These are phyloP conservation scores for Gallirallus australis DNA, from an alignment of 2,797 vertebrate species.

Conservation along the genomic window DNA sequence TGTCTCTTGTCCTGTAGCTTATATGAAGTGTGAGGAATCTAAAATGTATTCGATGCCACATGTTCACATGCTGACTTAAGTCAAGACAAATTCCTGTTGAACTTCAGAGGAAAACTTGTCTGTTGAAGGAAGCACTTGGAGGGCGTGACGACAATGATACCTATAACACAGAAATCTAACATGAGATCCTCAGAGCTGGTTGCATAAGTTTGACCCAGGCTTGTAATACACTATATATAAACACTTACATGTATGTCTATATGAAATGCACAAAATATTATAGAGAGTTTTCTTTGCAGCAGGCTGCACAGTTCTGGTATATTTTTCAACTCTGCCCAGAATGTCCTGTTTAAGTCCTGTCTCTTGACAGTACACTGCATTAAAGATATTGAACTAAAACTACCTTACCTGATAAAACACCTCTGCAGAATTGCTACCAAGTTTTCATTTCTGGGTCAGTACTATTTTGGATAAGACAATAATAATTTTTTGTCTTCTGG, in stretches of 20 bases:
- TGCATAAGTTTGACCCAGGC: not conserved
- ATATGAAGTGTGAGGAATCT: not conserved
- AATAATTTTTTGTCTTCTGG: slow-evolving; percentile 64
- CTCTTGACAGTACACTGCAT: not conserved
- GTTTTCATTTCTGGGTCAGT: slow-evolving; percentile 54
- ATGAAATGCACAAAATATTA: not conserved
- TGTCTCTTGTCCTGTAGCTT: not conserved
- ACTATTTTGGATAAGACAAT: slow-evolving; percentile 69
- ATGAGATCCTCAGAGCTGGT: not conserved
- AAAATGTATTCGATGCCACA: not conserved
- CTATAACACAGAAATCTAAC: not conserved
- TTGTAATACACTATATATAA: not conserved
- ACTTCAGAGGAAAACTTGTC: not conserved
- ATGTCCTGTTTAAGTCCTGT: not conserved
- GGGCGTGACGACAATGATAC: not conserved
- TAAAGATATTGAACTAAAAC: not conserved
- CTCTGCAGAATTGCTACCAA: not conserved
- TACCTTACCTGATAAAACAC: not conserved
- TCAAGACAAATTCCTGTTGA: not conserved
- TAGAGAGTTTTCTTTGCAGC: not conserved
- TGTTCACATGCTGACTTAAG: not conserved
- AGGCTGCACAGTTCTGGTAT: not conserved
- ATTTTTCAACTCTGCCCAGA: not conserved
- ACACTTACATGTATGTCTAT: not conserved
- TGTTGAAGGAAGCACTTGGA: not conserved